Percentiles rank a stretch among this genome's conserved stretches.
These are phyloP conservation scores for Azorinus chamasolen DNA, from an alignment of 2,888 invertebrate species.

Conservation along the genomic window DNA sequence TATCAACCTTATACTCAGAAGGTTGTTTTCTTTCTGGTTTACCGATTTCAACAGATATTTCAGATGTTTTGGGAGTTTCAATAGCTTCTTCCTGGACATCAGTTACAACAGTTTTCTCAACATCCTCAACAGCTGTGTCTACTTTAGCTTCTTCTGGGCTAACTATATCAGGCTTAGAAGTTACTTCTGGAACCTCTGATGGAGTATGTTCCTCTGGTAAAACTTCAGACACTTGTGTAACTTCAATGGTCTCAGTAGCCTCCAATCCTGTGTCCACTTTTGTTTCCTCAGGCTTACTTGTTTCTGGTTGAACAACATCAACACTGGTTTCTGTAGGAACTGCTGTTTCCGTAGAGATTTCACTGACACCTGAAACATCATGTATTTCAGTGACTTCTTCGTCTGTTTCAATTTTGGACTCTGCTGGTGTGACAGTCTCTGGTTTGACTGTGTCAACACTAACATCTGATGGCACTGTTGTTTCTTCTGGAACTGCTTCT, in stretches of 20 bases:
- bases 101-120: slow-evolving; percentile 39
- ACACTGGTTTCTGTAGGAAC: slow-evolving; percentile 44
- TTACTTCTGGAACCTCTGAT: slow-evolving; percentile 33
- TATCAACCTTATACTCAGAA: slow-evolving; percentile 44
- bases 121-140: slow-evolving; percentile 24
- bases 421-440: slow-evolving; percentile 33
- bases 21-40: slow-evolving; percentile 39
- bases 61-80: slow-evolving; percentile 47
- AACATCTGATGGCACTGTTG: slow-evolving; percentile 48
- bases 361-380: slow-evolving; percentile 43
- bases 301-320: slow-evolving; percentile 42
- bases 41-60: slow-evolving; percentile 46
- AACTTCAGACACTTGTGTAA: slow-evolving; percentile 50
- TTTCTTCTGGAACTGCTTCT: slow-evolving; percentile 45
- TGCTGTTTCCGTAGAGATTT: slow-evolving; percentile 31
- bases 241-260: slow-evolving; percentile 32
- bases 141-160: slow-evolving; percentile 37
- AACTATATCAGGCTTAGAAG: slow-evolving; percentile 40
- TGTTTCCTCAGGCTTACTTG: slow-evolving; percentile 50
- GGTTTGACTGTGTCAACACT: slow-evolving; percentile 23
- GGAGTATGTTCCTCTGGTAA: slow-evolving; percentile 28
- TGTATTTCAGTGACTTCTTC: slow-evolving; percentile 38
- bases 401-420: slow-evolving; percentile 7
- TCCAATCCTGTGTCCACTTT: slow-evolving; percentile 39
- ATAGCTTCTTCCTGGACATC: slow-evolving; percentile 28